phyloP scores from a whole-genome alignment of 2,888 invertebrate genomes.

The Odontocolon sp. region DNA sequence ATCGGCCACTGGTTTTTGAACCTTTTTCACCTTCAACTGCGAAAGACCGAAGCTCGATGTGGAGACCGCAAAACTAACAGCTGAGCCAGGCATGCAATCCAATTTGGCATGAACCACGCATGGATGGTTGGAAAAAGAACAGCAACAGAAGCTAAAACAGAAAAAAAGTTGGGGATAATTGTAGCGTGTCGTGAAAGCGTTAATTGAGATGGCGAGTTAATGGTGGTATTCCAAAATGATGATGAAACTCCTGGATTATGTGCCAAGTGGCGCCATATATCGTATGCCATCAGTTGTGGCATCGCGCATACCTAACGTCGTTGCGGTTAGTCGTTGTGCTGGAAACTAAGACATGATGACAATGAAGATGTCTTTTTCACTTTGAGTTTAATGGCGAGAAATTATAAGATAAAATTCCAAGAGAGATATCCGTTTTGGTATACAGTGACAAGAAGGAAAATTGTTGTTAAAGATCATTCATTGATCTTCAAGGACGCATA shows the following conservation, averaged over 20 bases:
- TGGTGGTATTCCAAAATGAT: constrained; percentile 24
- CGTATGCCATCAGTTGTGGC: background rate
- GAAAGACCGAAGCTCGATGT: no score
- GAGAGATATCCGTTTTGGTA: constrained; percentile 41
- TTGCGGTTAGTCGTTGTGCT: background rate
- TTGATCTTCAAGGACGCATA: background rate
- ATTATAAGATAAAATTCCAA: constrained; percentile 39
- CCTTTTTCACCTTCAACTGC: no score
- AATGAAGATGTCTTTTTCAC: constrained; percentile 40
- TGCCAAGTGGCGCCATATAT: background rate
- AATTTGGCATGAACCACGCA: background rate
- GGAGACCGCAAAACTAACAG: background rate
- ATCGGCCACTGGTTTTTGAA: no score
- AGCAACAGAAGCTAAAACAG: background rate
- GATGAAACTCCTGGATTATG: constrained; percentile 6
- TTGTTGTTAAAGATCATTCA: constrained; percentile 16
- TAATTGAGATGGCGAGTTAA: constrained; percentile 51
- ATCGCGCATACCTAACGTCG: constrained; percentile 19
- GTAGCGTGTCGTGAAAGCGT: constrained; percentile 39
- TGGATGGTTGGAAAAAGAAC: constrained; percentile 1
- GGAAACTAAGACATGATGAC: constrained; percentile 11
- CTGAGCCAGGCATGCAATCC: background rate
- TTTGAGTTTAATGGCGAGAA: constrained; percentile 27
- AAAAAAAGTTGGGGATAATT: constrained; percentile 38
- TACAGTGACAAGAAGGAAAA: background rate